These are phyloP conservation scores for Tetraneura akinire DNA, from an alignment of 1,140 invertebrate genomes.

Conservation along the genomic window DNA sequence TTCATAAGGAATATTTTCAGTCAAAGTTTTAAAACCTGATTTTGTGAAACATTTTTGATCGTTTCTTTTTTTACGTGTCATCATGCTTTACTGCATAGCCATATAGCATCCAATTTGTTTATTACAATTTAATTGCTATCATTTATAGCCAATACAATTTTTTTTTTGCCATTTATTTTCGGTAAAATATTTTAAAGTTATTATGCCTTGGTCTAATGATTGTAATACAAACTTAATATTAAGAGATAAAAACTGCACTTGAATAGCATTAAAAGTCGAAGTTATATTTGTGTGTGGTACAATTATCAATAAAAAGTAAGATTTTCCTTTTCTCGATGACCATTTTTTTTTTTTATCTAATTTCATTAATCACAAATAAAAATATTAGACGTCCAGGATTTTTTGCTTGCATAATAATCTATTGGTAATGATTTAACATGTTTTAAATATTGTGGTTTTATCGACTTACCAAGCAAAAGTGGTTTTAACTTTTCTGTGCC, in stretches of 20 bases:
- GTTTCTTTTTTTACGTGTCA: too few relatives aligned
- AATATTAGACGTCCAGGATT: too few relatives aligned
- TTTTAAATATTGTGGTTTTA: background rate
- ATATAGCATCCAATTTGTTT: background rate
- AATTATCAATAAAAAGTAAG: background rate
- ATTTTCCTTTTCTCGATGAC: background rate
- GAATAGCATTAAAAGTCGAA: background rate
- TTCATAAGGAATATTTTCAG: too few relatives aligned
- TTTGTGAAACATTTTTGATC: too few relatives aligned
- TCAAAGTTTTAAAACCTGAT: too few relatives aligned
- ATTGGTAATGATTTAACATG: background rate
- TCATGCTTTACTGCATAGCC: too few relatives aligned
- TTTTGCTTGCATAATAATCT: background rate
- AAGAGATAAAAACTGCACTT: background rate
- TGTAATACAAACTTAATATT: background rate
- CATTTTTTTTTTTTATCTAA: background rate
- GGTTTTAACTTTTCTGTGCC: constrained; percentile 7
- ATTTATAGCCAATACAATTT: constrained; percentile 4
- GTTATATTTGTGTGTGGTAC: background rate
- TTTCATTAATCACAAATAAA: background rate
- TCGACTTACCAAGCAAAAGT: constrained; percentile 56
- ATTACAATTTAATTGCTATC: background rate
- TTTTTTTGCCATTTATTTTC: constrained; percentile 4
- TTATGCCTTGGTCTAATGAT: background rate
- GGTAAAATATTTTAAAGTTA: constrained; percentile 14